A percentile compares a stretch with the other conserved stretches of the same genome.
Evolutionary conservation across 2,888 invertebrate genomes (phyloP).

Genomic region (Tetragonula carbonaria): DNA sequence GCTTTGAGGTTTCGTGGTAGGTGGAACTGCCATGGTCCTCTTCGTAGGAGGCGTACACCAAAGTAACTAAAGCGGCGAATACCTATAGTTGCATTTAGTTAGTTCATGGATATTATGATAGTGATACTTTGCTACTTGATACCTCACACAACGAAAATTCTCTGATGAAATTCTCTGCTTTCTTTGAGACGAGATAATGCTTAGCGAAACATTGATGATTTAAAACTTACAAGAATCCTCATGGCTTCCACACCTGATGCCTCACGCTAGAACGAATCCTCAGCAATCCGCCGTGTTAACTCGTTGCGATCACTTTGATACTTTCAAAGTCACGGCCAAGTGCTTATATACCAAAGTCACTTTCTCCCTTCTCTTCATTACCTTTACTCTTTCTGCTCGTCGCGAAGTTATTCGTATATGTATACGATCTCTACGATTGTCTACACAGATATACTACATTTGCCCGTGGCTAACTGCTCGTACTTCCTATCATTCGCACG

Average conservation of each 20-base stretch:
- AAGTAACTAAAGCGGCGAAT: constrained; percentile 69
- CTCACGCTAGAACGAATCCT: constrained; percentile 53
- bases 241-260: constrained; percentile 62
- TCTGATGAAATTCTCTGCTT: too few species aligned
- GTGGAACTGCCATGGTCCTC: constrained; percentile 75
- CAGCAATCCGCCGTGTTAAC: constrained; percentile 57
- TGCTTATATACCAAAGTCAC: constrained; percentile 81
- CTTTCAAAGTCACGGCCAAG: constrained; percentile 83
- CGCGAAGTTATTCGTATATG: constrained; percentile 19
- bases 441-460: constrained; percentile 25
- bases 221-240: constrained; percentile 77
- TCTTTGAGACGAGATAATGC: background rate
- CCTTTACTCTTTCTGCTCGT: constrained; percentile 52
- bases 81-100: constrained; percentile 66
- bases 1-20: constrained; percentile 80
- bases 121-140: background rate
- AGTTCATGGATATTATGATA: background rate
- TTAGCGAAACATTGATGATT: background rate
- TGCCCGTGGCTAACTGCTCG: background rate
- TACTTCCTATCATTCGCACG: constrained; percentile 7
- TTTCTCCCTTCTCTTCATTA: constrained; percentile 82
- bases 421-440: constrained; percentile 29
- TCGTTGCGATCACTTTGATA: constrained; percentile 72
- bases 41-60: constrained; percentile 74
- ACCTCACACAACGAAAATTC: background rate